phyloP scores from a whole-genome alignment of 2,797 vertebrate species.

The Clarias pachynema region DNA sequence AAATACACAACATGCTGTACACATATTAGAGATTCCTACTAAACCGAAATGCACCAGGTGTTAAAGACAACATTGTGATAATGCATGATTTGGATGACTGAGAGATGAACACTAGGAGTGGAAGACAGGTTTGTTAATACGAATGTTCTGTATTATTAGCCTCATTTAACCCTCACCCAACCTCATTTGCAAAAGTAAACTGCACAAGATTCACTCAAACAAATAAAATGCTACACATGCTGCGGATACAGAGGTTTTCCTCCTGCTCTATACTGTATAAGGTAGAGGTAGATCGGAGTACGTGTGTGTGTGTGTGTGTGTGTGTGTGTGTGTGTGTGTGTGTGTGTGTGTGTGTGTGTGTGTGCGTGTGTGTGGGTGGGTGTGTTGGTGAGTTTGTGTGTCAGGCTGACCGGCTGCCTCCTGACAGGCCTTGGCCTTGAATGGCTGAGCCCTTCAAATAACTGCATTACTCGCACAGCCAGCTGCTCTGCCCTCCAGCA shows the following conservation, averaged over 20 bases:
- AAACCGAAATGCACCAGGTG: constrained; percentile 48
- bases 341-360: constrained; percentile 54
- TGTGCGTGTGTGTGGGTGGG: constrained; percentile 54
- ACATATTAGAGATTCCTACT: constrained; percentile 59
- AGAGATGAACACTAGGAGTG: constrained; percentile 26
- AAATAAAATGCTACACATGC: constrained; percentile 49
- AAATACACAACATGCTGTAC: constrained; percentile 76
- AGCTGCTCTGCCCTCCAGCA: constrained; percentile 83
- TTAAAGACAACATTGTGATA: constrained; percentile 53
- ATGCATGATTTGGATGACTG: constrained; percentile 41
- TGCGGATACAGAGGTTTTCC: constrained; percentile 68
- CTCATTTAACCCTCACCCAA: constrained; percentile 42
- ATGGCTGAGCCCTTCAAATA: constrained; percentile 85
- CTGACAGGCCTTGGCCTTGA: constrained; percentile 73
- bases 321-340: constrained; percentile 61
- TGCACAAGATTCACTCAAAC: neutral
- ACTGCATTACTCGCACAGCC: constrained; percentile 93
- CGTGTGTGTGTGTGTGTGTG: constrained; percentile 38
- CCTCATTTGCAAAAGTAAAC: constrained; percentile 3
- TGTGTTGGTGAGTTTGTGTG: constrained; percentile 58
- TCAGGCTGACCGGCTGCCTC: constrained; percentile 59
- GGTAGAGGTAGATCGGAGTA: neutral
- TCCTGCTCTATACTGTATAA: constrained; percentile 3
- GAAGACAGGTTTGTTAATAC: constrained; percentile 24
- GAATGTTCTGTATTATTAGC: constrained; percentile 32